Percentiles rank a stretch among this genome's conserved stretches.
Conservation (phyloP, 2,113 vertebrate species). For the Cebus imitator region DNA sequence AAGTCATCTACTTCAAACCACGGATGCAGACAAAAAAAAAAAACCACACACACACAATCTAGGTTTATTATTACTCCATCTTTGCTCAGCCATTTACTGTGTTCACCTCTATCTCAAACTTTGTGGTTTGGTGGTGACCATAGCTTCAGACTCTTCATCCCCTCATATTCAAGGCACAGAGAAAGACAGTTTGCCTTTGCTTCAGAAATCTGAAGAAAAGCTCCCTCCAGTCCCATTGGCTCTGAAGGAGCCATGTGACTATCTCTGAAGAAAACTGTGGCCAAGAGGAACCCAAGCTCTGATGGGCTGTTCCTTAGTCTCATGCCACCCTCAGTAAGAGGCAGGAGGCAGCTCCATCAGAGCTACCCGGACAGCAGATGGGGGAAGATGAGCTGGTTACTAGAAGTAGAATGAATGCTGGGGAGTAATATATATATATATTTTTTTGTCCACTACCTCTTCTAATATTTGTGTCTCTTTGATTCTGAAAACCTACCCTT, state of each 20-base stretch:
- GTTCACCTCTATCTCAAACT: neutral
- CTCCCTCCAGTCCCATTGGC: neutral
- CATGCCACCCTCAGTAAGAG: neutral
- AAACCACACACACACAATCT: neutral
- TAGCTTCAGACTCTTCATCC: neutral
- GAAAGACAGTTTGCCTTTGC: neutral
- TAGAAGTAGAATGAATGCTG: neutral
- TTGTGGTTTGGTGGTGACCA: neutral
- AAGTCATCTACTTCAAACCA: neutral
- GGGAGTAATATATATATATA: neutral
- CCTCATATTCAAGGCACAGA: neutral
- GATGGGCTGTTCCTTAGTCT: neutral
- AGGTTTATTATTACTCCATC: neutral
- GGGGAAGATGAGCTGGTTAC: neutral
- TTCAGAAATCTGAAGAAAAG: neutral
- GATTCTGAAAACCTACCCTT: neutral
- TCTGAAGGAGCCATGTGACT: neutral
- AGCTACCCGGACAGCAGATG: neutral
- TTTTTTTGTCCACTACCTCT: neutral
- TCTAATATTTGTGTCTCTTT: neutral
- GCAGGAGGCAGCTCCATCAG: neutral
- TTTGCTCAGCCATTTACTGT: neutral
- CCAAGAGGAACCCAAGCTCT: neutral
- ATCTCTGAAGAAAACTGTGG: neutral
- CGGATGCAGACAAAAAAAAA: too few species aligned